Evolutionary conservation across 2,888 invertebrate species (phyloP).

Genomic region (Monopis laevigella): DNA sequence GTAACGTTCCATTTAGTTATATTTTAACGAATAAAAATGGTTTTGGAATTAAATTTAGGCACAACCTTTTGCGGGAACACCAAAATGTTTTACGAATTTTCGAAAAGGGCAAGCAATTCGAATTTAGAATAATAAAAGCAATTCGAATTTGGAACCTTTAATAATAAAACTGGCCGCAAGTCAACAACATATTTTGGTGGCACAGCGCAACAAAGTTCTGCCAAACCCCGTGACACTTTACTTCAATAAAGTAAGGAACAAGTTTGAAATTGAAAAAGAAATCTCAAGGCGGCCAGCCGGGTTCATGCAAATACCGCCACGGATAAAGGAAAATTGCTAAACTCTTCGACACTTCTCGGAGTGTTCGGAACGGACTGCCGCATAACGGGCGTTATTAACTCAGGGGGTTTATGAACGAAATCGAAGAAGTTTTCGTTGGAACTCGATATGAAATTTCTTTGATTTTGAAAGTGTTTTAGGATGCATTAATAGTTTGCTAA

Average conservation of each 20-base stretch:
- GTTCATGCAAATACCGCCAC: conserved; percentile 11
- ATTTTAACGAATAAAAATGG: too few species aligned
- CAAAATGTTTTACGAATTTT: too few species aligned
- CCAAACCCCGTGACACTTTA: conserved; percentile 6
- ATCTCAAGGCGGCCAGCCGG: neutral
- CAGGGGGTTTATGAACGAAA: conserved; percentile 2
- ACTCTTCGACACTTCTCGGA: conserved; percentile 20
- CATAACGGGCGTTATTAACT: conserved; percentile 11
- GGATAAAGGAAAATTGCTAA: conserved; percentile 37
- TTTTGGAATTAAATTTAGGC: too few species aligned
- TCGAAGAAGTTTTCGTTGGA: too few species aligned
- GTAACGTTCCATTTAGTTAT: too few species aligned
- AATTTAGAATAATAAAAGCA: conserved; percentile 7
- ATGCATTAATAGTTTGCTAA: conserved; percentile 13
- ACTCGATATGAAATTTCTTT: neutral
- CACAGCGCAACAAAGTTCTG: neutral
- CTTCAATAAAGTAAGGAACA: conserved; percentile 11
- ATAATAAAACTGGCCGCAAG: conserved; percentile 9
- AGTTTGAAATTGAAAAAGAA: conserved; percentile 12
- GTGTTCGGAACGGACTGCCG: conserved; percentile 2
- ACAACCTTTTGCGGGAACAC: too few species aligned
- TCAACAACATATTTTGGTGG: conserved; percentile 2
- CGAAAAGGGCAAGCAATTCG: neutral
- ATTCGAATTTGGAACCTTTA: conserved; percentile 7
- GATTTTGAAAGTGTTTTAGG: neutral